phyloP scores from a whole-genome alignment of 2,888 invertebrate species.

The Ligdia adustata region DNA sequence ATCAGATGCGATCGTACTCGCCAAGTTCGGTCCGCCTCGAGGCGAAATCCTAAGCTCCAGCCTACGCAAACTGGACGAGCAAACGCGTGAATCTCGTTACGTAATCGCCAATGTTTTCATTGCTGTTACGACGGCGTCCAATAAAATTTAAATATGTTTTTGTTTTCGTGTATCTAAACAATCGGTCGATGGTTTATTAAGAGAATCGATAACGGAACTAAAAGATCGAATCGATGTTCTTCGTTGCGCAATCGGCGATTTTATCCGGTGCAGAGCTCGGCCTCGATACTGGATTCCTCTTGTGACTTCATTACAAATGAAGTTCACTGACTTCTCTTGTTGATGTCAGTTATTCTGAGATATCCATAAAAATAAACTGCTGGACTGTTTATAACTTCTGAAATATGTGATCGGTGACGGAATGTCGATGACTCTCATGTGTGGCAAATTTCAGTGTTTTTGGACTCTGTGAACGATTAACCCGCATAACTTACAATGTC shows the following conservation, averaged over 20 bases:
- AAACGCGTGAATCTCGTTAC: conserved; percentile 47
- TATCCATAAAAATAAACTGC: conserved; percentile 34
- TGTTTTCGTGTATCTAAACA: conserved; percentile 48
- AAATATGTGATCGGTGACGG: conserved; percentile 26
- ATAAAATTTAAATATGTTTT: conserved; percentile 44
- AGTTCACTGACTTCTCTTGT: conserved; percentile 55
- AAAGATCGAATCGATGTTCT: conserved; percentile 59
- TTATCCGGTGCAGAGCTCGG: conserved; percentile 62
- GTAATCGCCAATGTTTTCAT: conserved; percentile 50
- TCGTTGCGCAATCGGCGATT: conserved; percentile 65
- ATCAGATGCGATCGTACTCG: conserved; percentile 63
- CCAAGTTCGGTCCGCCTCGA: conserved; percentile 47
- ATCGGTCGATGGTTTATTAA: conserved; percentile 55
- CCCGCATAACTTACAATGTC: background rate
- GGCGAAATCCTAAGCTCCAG: conserved; percentile 51
- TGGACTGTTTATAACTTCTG: conserved; percentile 28
- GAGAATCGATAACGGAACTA: conserved; percentile 63
- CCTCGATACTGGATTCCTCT: conserved; percentile 57
- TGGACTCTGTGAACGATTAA: conserved; percentile 12
- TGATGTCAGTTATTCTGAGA: conserved; percentile 44
- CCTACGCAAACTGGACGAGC: conserved; percentile 48
- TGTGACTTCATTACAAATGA: conserved; percentile 56
- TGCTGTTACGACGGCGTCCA: conserved; percentile 38
- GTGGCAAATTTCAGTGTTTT: conserved; percentile 2
- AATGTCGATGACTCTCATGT: conserved; percentile 10